A percentile compares a stretch with the other conserved stretches of the same genome.
Conservation (phyloP, 2,797 vertebrate species). For the Saxicola maurus region DNA sequence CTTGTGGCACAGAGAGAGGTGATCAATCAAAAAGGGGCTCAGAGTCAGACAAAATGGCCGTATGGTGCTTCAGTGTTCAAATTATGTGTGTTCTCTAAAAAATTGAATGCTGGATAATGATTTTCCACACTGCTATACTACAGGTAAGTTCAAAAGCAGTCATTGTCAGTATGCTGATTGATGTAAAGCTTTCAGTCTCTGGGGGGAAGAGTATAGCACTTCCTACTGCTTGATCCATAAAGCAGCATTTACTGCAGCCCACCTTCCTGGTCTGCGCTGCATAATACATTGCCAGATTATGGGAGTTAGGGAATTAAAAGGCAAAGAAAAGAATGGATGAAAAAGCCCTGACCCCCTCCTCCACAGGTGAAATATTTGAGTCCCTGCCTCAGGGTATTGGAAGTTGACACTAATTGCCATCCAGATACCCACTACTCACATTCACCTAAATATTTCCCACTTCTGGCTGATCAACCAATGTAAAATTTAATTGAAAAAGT, state of each 20-base stretch:
- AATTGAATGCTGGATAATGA: constrained; percentile 60
- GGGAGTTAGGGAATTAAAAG: constrained; percentile 66
- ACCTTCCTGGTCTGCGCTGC: constrained; percentile 60
- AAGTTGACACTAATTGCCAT: constrained; percentile 54
- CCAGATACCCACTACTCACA: constrained; percentile 8
- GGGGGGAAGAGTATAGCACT: constrained; percentile 59
- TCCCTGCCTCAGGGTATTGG: constrained; percentile 35
- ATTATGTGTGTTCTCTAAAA: constrained; percentile 53
- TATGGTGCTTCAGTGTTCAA: constrained; percentile 46
- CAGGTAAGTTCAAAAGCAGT: constrained; percentile 64
- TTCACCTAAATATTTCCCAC: constrained; percentile 45
- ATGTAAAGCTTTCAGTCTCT: constrained; percentile 68
- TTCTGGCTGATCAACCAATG: constrained; percentile 34
- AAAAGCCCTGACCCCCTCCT: constrained; percentile 57
- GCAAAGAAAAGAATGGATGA: constrained; percentile 63
- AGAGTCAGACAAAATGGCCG: constrained; percentile 42
- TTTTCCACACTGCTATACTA: constrained; percentile 57
- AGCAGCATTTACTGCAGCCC: constrained; percentile 65
- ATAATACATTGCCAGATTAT: constrained; percentile 65
- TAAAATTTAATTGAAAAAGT: constrained; percentile 51
- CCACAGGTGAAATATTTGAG: constrained; percentile 51
- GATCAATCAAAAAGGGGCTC: constrained; percentile 41
- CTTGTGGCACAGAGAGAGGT: not conserved
- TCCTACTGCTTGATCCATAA: constrained; percentile 69
- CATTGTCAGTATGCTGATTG: constrained; percentile 69